Percentiles rank a stretch among this genome's conserved stretches.
Conservation (phyloP, 2,888 invertebrate species). For the Brenthis hecate region DNA sequence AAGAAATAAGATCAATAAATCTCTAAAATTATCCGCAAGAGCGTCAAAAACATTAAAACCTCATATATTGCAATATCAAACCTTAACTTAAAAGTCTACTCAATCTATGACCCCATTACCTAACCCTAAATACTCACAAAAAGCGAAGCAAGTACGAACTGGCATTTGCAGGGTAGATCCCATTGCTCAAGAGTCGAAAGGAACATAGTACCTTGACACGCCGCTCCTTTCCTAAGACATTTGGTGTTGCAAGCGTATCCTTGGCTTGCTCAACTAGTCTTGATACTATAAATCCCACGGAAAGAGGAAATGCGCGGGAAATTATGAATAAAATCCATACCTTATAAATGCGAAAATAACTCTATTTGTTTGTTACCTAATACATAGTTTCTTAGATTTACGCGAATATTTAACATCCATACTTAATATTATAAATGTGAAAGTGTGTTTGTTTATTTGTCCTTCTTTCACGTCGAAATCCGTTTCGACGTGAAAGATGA, state of each 20-base stretch:
- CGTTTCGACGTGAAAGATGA: too few relatives aligned
- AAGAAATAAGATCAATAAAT: too few relatives aligned
- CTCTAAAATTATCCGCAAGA: too few relatives aligned
- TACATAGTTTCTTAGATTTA: too few relatives aligned
- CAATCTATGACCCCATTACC: conserved; percentile 15
- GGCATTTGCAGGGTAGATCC: conserved; percentile 59
- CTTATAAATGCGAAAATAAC: too few relatives aligned
- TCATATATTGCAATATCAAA: background rate
- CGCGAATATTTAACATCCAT: too few relatives aligned
- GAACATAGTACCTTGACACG: conserved; percentile 65
- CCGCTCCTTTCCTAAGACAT: conserved; percentile 75
- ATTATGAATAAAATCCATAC: background rate
- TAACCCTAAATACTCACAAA: conserved; percentile 28
- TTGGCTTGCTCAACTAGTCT: conserved; percentile 50
- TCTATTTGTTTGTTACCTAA: too few relatives aligned
- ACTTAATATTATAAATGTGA: too few relatives aligned
- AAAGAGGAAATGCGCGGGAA: conserved; percentile 30
- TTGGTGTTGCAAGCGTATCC: conserved; percentile 55
- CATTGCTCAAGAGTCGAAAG: conserved; percentile 71
- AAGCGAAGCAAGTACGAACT: conserved; percentile 37
- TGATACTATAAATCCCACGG: conserved; percentile 32
- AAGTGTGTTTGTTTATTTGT: too few relatives aligned
- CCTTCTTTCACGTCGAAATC: too few relatives aligned
- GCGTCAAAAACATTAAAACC: too few relatives aligned
- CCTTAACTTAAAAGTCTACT: conserved; percentile 8